Evolutionary conservation across 2,113 vertebrate genomes (phyloP), one percentile per base, ranked within the genome.

Genomic region (Aplodontia rufa): DNA sequence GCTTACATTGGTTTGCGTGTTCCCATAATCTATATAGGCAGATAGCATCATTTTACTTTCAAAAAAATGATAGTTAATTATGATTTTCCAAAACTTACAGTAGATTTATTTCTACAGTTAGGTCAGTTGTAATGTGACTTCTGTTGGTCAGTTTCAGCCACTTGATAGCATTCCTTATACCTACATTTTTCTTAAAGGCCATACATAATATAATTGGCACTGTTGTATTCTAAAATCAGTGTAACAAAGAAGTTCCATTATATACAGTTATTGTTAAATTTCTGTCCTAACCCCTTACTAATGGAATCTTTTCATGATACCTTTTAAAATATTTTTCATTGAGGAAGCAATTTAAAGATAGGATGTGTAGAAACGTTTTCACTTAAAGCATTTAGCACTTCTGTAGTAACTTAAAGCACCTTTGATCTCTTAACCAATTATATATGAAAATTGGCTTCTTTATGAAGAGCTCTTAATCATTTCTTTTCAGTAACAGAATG

Each of bases 241-340:
- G 22, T 66, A 85, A 91, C 42, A 92, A 26, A 95, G 78, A 68
- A 82, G 76, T 92, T 91, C 42, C 32, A 6, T 47, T 87, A 37
- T 82, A 58, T 64, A 62, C 40, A 2, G 81, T 87, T 92, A 94
- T 91, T 96, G 86, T 92, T 90, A 96, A 81, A 87, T 85, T 60
- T 94, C 71, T 86, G 37, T 80, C 42, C 8, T 90, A 71, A 85
- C 35, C 53, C 42, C 62, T 90, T 96, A 47, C 53, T 96, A 84
- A 95, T 93, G 72, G 58, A 94, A 47, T 87, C 72, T 97, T 35
- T 93, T 96, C 84, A 90, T 87, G 90, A 82, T 92, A 68, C 58
- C 95, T 95, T 97, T 94, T 75, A 87, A 90, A 97, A 79, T 93
- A 74, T 76, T 94, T 93, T 90, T 91, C 79, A 91, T 94, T 0